Evolutionary conservation across 2,113 vertebrate genomes (phyloP), one percentile per base, ranked within the genome.

Genomic region (Thunnus maccoyii): DNA sequence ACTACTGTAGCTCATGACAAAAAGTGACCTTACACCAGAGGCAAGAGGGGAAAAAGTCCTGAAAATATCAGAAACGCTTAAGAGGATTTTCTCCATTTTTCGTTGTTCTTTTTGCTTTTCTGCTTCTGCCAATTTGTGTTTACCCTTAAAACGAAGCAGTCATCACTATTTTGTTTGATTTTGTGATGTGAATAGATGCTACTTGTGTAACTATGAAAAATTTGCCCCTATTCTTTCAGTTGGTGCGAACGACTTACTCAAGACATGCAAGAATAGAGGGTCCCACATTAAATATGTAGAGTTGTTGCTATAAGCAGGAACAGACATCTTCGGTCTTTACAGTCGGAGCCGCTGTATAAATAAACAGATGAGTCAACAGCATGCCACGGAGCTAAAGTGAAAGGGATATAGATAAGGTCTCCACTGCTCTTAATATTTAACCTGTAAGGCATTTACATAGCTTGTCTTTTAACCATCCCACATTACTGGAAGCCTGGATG

Each of bases 201-300:
- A 11, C 58, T 66, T 50, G 75, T 67, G 51, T 17, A 36, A 66
- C 68, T 22, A 14, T 11, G 51, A 86, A 68, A 64, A 57, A 46
- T 84, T 75, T 78, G 72, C 73, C 74, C 72, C 15, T 68, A 72
- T 89, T 91, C 65, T 88, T 78, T 72, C 72, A 66, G 60, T 15
- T 27, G 54, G 66, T 3, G 41, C 51, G 9, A 56, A 74, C 65
- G 22, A 72, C 50, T 69, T 68, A 75, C 44, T 76, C 0, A 17
- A 69, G 25, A 47, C 18, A 14, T 60, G 83, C 65, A 20, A 88
- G 76, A 88, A 76, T 30, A 86, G 57, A 74, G 44, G 30, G 66
- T 78, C 22, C 63, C 30, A 20, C 73, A 92, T 93, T 87, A 92
- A 91, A 91, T 84, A 91, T 91, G 85, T 71, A 85, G 80, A 36